Evolutionary conservation across 2,888 invertebrate genomes (phyloP), one percentile per base, ranked within the genome.

Genomic region (Callinectes sapidus): DNA sequence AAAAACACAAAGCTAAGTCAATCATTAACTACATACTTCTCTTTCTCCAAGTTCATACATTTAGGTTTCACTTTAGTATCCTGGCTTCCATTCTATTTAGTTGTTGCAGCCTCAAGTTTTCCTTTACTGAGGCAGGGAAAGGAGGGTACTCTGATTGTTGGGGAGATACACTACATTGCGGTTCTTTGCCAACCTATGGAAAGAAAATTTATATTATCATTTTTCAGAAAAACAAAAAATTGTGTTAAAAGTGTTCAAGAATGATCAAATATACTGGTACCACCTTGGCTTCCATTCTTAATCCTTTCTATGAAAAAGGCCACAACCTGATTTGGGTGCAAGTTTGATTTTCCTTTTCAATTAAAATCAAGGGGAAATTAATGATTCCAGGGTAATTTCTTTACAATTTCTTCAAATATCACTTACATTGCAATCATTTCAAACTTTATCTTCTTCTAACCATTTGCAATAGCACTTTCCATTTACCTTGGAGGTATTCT

Each of bases 101-200:
- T 77, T 71, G 14, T 39, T 55, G 39, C 16, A 0, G 23, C 48
- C 3, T 3, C 14, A 42, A 71, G 16, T 48, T 28, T 55, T 5
- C 5, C 5, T 18, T 90, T 88, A 92, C 90, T 91, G 91, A 42
- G 97, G 98, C 94, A 98, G 96, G 95, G 97, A 98, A 95, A 98
- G 96, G 89, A 99, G 96, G 92, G 98, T 97, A 96, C 97, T 97
- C 96, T 98, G 98, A 92, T 98, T 98, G 94, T 97, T 96, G 10
- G 99, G 99, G 95, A 99, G 96, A 96, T 99, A 99, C 61, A 98
- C 97, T 94, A 99, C 98, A 96, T 99, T 99, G 95, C 99, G 97
- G 2, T 99, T 98, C 96, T 98, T 97, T 32, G 99, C 97, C 95
- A 99, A 96, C 92, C 96, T 99, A 98, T 28, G 89, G 85, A 92